A percentile compares a stretch with the other conserved stretches of the same genome.
Evolutionary conservation across 2,888 invertebrate genomes (phyloP).

Genomic region (Lasioglossum malachurum): DNA sequence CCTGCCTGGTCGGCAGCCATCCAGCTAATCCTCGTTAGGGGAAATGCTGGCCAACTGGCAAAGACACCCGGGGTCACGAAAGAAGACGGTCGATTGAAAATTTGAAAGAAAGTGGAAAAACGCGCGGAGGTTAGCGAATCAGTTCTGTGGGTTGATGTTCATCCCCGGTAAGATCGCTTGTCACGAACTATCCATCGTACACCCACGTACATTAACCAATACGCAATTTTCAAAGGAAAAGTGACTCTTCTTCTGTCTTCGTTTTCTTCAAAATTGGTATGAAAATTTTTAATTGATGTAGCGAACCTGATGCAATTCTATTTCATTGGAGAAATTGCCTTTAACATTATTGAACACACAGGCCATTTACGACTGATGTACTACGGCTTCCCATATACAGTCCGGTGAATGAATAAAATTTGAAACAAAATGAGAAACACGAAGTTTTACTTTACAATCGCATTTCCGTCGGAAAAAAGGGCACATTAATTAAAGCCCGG

Average conservation of each 20-base stretch:
- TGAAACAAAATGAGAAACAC: background rate
- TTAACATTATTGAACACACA: background rate
- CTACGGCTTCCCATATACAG: background rate
- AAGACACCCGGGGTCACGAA: background rate
- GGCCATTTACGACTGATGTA: background rate
- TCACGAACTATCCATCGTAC: background rate
- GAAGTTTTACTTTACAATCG: background rate
- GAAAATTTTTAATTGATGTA: background rate
- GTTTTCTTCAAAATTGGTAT: background rate
- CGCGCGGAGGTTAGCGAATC: background rate
- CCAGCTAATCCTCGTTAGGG: conserved; percentile 66
- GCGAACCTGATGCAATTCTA: background rate
- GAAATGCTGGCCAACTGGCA: background rate
- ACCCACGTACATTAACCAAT: background rate
- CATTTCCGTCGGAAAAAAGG: background rate
- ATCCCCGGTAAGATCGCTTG: background rate
- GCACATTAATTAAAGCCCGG: background rate
- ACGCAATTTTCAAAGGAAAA: background rate
- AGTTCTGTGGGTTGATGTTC: background rate
- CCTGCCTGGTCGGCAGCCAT: conserved; percentile 42
- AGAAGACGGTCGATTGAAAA: conserved; percentile 20
- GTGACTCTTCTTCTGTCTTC: background rate
- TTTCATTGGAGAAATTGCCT: background rate
- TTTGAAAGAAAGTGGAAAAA: conserved; percentile 30
- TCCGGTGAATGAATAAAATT: background rate